Base-by-base conservation (phyloP, 64 coral and sea anemone species). In the Hydrozoanthus tunicans region DNA sequence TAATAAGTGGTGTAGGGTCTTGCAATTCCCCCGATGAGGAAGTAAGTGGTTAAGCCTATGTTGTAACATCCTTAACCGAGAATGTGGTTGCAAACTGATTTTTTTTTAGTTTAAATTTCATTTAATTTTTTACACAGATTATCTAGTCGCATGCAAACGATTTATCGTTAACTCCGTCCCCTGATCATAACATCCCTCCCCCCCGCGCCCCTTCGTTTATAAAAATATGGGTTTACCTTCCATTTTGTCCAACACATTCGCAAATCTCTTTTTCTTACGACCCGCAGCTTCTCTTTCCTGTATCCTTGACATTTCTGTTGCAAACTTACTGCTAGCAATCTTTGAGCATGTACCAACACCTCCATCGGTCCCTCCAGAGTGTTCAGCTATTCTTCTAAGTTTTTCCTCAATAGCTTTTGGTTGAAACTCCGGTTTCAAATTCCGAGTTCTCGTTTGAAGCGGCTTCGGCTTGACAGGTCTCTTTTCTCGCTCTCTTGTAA, bases 161-260 rank as follows among this genome's bases (percentile, higher is more conserved):
- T 43, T 2, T 43, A 43, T 43, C 32, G 32, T 43, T 43, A 43
- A 43, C 32, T 43, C 2, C 32, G 32, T 43, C 32, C 32, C 32
- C 32, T 1, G 2, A 43, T 43, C 0, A 43, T 43, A 43, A 43
- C 32, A 43, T 0, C 32, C 32, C 32, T 2, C 32, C 32, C 32
- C 32, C 32, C 32, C 2, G 0, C 32, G 32, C 32, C 32, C 32
- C 32, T 43, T 43, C 32, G 2, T 43, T 43, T 43, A 43, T 43
- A 43, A 43, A 4, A 73, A 73, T 5, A 20, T 43, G 32, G 32
- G 32, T 32, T 73, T 77, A 98, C 96, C 96, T 82, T 98, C 93
- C 96, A 98, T 98, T 56, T 82, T 95, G 26, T 98, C 81, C 64
- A 98, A 70, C 5, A 98, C 96, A 62, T 92, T 95, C 64, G 86